Evolutionary conservation across 2,797 vertebrate genomes (phyloP).

Genomic region (Acanthis flammea): DNA sequence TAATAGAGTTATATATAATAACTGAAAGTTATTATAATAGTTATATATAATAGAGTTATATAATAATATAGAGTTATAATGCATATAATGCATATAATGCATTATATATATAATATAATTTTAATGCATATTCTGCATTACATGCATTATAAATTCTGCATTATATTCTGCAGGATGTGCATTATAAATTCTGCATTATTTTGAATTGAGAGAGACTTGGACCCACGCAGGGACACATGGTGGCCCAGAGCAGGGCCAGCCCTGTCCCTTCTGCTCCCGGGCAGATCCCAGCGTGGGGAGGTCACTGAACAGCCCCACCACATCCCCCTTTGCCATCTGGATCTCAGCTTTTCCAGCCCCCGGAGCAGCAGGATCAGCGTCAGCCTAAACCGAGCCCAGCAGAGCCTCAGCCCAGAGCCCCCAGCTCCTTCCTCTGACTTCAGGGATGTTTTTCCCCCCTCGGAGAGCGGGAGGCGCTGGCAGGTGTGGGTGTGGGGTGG

Average conservation of each 20-base stretch:
- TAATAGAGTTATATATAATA: too few species aligned
- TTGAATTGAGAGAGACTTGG: neutral
- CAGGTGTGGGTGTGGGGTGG: rapidly evolving
- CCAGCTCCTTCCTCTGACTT: neutral
- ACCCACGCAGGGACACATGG: rapidly evolving
- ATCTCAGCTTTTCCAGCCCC: neutral
- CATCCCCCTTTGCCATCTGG: neutral
- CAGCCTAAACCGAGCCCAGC: neutral
- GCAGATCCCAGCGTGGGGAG: neutral
- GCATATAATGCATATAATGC: neutral
- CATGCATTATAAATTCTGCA: neutral
- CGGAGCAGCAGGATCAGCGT: rapidly evolving
- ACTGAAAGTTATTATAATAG: too few species aligned
- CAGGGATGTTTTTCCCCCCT: neutral
- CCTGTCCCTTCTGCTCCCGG: neutral
- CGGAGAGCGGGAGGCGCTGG: rapidly evolving
- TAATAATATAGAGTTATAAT: too few species aligned
- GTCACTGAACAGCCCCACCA: rapidly evolving
- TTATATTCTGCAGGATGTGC: too few species aligned
- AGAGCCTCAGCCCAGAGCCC: neutral
- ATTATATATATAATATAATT: neutral
- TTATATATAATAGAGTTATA: too few species aligned
- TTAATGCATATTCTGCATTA: neutral
- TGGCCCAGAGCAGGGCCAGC: neutral
- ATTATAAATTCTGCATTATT: neutral